Conservation (phyloP, 2,888 invertebrate species). For the Baccha elongata region DNA sequence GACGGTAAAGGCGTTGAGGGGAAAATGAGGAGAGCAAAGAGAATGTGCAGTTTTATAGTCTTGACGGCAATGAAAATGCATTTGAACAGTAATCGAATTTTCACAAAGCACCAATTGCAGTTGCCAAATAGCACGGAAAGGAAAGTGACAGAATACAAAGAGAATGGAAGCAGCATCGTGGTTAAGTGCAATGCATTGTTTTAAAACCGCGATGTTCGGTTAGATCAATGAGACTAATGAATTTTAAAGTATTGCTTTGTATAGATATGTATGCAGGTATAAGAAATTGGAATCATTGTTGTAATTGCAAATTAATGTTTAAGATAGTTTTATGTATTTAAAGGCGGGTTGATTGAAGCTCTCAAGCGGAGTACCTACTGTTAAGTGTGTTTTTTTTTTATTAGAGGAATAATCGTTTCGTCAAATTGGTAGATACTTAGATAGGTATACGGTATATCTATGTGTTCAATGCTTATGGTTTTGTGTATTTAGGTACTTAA, state of each 20-base stretch:
- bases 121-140: slow-evolving; percentile 48
- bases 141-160: slow-evolving; percentile 46
- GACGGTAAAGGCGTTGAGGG: background rate
- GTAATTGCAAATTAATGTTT: background rate
- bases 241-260: slow-evolving; percentile 6
- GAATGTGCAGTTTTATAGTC: slow-evolving; percentile 26
- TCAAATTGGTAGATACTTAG: too few relatives aligned
- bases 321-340: background rate
- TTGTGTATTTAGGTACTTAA: too few relatives aligned
- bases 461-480: too few relatives aligned
- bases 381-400: too few relatives aligned
- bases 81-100: slow-evolving; percentile 51
- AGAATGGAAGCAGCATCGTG: slow-evolving; percentile 13
- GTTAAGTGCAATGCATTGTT: background rate
- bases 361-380: too few relatives aligned
- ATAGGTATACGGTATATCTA: too few relatives aligned
- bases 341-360: background rate
- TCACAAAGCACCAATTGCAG: slow-evolving; percentile 25
- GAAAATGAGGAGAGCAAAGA: slow-evolving; percentile 20
- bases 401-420: too few relatives aligned
- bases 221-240: slow-evolving; percentile 7
- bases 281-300: slow-evolving; percentile 7
- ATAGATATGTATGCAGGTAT: background rate
- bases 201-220: background rate
- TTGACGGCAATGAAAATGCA: slow-evolving; percentile 53